Evolutionary conservation across 2,888 invertebrate species (phyloP), one percentile per base, ranked within the genome.

Genomic region (Eupithecia tripunctaria): DNA sequence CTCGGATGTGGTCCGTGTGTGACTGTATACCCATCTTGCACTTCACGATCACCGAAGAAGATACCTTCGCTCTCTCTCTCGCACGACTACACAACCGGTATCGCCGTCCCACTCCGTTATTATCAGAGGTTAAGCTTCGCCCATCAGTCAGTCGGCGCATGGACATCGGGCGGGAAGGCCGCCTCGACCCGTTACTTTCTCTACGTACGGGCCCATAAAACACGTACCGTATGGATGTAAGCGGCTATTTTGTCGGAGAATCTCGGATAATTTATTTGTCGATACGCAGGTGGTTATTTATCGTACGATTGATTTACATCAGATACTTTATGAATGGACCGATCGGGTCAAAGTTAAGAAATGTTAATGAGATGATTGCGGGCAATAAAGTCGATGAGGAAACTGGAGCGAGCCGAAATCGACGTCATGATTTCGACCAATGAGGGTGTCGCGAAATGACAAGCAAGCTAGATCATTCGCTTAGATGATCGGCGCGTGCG

Each of bases 41-140:
- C 93, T 91, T 92, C 91, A 88, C 92, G 93, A 92, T 92, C 92
- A 90, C 91, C 92, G 93, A 94, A 94, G 94, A 94, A 92, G 94
- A 94, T 90, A 91, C 94, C 85, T 88, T 84, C 74, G 56, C 82
- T 80, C 76, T 93, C 92, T 79, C 88, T 76, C 83, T 93, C 89
- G 75, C 85, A 71, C 89, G 38, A 75, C 51, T 43, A 67, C 32
- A 72, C 69, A 75, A 70, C 21, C 71, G 76, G 80, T 89, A 86
- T 85, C 51, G 78, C 85, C 78, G 82, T 92, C 91, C 85, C 89
- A 80, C 86, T 93, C 89, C 86, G 90, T 91, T 93, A 94, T 93
- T 94, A 94, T 94, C 94, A 93, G 91, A 92, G 92, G 93, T 92
- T 91, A 92, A 91, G 85, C 89, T 89, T 87, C 88, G 91, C 90